Evolutionary conservation across 2,797 vertebrate genomes (phyloP).

Genomic region (Oryzias sinensis): DNA sequence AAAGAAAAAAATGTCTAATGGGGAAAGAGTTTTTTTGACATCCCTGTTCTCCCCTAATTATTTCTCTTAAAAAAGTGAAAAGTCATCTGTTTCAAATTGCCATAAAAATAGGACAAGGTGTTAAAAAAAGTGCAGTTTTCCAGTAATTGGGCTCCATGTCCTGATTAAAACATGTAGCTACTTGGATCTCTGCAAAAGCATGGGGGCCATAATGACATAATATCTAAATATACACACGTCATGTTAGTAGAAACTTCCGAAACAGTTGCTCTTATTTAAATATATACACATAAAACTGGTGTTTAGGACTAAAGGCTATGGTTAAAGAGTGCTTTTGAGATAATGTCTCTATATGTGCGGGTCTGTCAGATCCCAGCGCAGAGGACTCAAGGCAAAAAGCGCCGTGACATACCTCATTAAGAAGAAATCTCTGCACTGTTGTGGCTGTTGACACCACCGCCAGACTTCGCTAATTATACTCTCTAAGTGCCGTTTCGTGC

Average conservation of each 20-base stretch:
- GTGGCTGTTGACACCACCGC: slow-evolving; percentile 68
- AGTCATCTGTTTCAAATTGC: slow-evolving; percentile 11
- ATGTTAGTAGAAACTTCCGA: slow-evolving; percentile 1
- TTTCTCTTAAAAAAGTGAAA: not conserved
- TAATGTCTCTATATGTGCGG: slow-evolving; percentile 4
- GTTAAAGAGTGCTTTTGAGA: slow-evolving; percentile 39
- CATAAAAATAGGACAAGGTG: slow-evolving; percentile 36
- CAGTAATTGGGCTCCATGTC: slow-evolving; percentile 56
- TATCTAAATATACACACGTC: not conserved
- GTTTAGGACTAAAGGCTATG: slow-evolving; percentile 25
- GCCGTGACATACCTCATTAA: slow-evolving; percentile 81
- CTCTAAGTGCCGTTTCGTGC: slow-evolving; percentile 69
- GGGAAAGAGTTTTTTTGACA: not conserved
- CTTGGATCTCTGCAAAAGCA: slow-evolving; percentile 9
- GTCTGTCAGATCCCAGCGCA: slow-evolving; percentile 33
- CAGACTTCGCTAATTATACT: slow-evolving; percentile 78
- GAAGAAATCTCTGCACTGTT: slow-evolving; percentile 68
- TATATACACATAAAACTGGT: slow-evolving; percentile 25
- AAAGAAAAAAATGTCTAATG: slow-evolving; percentile 1
- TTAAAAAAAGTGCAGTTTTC: slow-evolving; percentile 45
- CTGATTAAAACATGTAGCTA: slow-evolving; percentile 48
- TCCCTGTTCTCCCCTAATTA: not conserved
- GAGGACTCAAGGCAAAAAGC: slow-evolving; percentile 52
- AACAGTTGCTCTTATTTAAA: slow-evolving; percentile 16
- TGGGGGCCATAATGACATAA: not conserved